Evolutionary conservation across 1,140 invertebrate genomes (phyloP).

Genomic region (Rhagoletis pomonella): DNA sequence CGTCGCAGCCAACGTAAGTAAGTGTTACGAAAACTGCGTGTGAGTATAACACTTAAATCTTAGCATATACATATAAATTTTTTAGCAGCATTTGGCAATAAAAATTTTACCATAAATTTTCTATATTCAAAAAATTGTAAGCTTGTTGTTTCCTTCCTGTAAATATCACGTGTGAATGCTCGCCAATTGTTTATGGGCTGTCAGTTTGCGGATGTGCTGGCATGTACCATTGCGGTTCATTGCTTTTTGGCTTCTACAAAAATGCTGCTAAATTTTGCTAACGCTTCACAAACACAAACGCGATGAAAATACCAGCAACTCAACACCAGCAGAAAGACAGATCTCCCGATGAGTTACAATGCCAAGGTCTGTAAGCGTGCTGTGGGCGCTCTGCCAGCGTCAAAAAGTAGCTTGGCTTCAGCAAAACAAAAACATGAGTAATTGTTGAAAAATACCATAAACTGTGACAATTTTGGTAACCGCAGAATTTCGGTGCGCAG

Average conservation of each 20-base stretch:
- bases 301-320: slow-evolving; percentile 15
- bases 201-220: background rate
- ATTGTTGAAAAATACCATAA: slow-evolving; percentile 46
- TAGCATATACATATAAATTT: no score
- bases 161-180: no score
- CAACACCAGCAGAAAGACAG: background rate
- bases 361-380: background rate
- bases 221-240: slow-evolving; percentile 9
- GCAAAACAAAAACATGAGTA: slow-evolving; percentile 48
- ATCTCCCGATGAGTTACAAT: slow-evolving; percentile 13
- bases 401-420: background rate
- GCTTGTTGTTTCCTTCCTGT: no score
- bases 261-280: background rate
- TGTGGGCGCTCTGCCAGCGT: background rate
- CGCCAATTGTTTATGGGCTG: background rate
- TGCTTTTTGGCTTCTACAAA: slow-evolving; percentile 22
- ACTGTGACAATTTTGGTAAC: slow-evolving; percentile 47
- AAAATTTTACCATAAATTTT: no score
- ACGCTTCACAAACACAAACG: background rate
- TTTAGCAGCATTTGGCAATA: no score
- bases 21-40: no score
- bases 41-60: no score
- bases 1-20: background rate
- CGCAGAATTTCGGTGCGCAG: slow-evolving; percentile 33
- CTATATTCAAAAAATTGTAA: no score